phyloP scores from a whole-genome alignment of 2,113 vertebrate genomes.

The Sciurus niger region DNA sequence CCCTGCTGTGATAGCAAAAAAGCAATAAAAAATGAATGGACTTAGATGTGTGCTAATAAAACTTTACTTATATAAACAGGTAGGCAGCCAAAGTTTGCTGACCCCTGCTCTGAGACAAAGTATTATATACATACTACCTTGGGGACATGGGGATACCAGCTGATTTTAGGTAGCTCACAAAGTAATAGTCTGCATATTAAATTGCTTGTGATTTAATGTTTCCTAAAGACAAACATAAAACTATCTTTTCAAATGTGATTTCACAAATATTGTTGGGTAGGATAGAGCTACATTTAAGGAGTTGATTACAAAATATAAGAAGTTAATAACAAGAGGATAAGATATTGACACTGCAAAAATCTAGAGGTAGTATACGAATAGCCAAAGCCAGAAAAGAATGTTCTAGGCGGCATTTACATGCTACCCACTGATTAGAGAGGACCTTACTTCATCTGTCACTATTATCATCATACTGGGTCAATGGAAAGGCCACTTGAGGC shows the following conservation, averaged over 20 bases:
- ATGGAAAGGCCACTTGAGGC: neutral
- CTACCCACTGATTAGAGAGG: neutral
- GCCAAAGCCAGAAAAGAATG: neutral
- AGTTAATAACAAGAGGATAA: neutral
- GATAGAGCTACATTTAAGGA: conserved; percentile 15
- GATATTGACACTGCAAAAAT: neutral
- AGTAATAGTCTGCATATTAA: conserved; percentile 29
- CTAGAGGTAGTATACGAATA: neutral
- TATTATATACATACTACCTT: no score
- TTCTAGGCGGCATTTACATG: neutral
- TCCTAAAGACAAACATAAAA: conserved; percentile 52
- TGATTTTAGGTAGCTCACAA: neutral
- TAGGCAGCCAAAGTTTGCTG: neutral
- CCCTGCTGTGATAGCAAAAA: neutral
- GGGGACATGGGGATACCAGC: neutral
- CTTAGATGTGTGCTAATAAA: neutral
- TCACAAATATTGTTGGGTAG: neutral
- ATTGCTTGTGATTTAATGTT: conserved; percentile 25
- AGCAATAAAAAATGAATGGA: neutral
- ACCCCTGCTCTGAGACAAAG: neutral
- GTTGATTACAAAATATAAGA: conserved; percentile 17
- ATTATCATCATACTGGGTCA: no score
- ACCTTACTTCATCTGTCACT: neutral
- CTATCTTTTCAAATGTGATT: neutral
- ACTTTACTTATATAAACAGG: neutral